Conservation (phyloP, 2,797 vertebrate genomes). For the Hippoglossus hippoglossus region DNA sequence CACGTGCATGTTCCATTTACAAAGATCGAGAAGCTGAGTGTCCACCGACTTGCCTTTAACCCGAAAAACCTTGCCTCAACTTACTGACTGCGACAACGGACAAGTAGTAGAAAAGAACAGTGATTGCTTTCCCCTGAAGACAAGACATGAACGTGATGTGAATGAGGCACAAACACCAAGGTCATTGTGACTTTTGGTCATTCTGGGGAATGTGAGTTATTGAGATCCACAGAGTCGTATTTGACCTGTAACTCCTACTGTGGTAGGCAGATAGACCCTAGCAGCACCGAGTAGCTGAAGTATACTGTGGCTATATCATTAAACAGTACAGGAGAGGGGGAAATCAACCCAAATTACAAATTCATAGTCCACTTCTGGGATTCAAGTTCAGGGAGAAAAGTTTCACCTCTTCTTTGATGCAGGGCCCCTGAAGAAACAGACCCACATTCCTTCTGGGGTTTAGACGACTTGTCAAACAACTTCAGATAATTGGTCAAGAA, state of each 20-base stretch:
- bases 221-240: constrained; percentile 18
- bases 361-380: not conserved
- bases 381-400: constrained; percentile 3
- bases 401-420: constrained; percentile 7
- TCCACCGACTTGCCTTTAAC: too few species aligned
- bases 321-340: too few species aligned
- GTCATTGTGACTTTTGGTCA: constrained; percentile 19
- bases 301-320: not conserved
- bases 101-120: constrained; percentile 12
- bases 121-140: constrained; percentile 17
- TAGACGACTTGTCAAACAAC: not conserved
- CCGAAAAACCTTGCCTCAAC: not conserved
- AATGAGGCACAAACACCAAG: constrained; percentile 22
- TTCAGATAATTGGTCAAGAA: constrained; percentile 6
- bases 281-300: constrained; percentile 4
- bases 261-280: constrained; percentile 18
- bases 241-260: constrained; percentile 24
- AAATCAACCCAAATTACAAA: too few species aligned
- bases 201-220: constrained; percentile 30
- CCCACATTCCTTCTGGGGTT: constrained; percentile 19
- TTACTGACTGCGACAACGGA: constrained; percentile 45
- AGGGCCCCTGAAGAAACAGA: constrained; percentile 22
- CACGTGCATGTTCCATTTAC: too few species aligned
- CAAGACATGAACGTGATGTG: constrained; percentile 19
- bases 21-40: too few species aligned